Percentiles rank a stretch among this genome's conserved stretches.
Evolutionary conservation across 2,113 vertebrate genomes (phyloP).

Genomic region (Stomatorhinus ivindoensis): DNA sequence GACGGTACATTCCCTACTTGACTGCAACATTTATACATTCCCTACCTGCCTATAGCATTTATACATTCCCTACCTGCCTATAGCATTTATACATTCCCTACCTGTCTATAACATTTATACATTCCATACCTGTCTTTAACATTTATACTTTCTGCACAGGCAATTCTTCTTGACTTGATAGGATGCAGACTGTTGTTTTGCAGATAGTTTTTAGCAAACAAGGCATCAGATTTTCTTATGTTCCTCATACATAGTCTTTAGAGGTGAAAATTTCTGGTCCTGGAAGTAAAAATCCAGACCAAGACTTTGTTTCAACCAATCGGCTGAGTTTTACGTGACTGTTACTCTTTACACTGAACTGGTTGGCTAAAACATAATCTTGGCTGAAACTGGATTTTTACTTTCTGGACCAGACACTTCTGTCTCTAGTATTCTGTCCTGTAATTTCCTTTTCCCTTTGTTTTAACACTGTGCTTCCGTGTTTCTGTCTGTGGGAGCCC

Average conservation of each 20-base stretch:
- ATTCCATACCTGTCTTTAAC: not conserved
- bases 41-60: not conserved
- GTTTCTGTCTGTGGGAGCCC: not conserved
- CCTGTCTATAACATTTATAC: not conserved
- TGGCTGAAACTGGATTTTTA: not conserved
- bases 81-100: not conserved
- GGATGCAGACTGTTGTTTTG: not conserved
- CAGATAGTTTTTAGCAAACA: not conserved
- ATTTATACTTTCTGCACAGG: not conserved
- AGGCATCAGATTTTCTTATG: not conserved
- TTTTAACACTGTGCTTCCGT: not conserved
- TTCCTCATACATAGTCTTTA: not conserved
- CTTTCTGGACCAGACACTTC: not conserved
- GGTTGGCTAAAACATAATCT: not conserved
- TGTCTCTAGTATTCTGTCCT: not conserved
- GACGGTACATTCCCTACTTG: not conserved
- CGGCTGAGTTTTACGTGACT: not conserved
- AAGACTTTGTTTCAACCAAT: not conserved
- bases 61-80: not conserved
- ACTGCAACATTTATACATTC: not conserved
- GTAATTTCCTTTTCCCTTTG: not conserved
- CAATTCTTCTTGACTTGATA: not conserved
- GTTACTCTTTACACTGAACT: not conserved
- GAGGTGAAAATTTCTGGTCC: not conserved
- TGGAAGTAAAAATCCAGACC: not conserved